Percentiles rank a stretch among this genome's conserved stretches.
Evolutionary conservation across 2,113 vertebrate species (phyloP).

Genomic region (Macrotus californicus): DNA sequence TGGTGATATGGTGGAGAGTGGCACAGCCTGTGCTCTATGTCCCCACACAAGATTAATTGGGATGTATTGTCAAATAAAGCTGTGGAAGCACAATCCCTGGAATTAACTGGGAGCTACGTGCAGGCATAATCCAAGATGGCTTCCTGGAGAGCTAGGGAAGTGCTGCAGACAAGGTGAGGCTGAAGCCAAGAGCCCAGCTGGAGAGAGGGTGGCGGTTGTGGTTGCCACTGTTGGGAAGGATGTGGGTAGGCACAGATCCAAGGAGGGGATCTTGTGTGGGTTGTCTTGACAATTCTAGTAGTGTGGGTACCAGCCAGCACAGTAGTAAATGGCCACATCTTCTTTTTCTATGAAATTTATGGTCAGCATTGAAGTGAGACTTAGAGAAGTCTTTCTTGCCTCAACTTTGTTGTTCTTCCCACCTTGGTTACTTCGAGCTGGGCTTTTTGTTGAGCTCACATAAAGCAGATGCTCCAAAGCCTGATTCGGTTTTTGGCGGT

Average conservation of each 20-base stretch:
- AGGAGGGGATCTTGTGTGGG: not conserved
- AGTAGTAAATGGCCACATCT: not conserved
- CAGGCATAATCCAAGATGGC: too few species aligned
- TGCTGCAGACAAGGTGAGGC: not conserved
- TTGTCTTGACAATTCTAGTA: not conserved
- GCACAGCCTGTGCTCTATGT: not conserved
- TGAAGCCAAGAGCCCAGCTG: not conserved
- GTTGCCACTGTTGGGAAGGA: not conserved
- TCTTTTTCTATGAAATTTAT: slow-evolving; percentile 3
- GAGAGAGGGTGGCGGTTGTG: accelerated
- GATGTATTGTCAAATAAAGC: not conserved
- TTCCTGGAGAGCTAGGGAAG: not conserved
- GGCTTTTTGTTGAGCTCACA: too few species aligned
- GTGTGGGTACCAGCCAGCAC: not conserved
- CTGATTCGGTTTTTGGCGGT: not conserved
- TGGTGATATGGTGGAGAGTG: not conserved
- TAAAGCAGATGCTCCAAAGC: too few species aligned
- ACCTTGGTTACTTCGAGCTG: too few species aligned
- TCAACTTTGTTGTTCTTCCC: not conserved
- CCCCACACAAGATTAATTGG: not conserved
- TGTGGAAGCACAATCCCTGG: not conserved
- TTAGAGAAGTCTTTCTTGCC: not conserved
- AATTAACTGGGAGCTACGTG: not conserved
- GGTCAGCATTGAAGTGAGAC: not conserved
- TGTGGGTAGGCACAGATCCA: not conserved